Evolutionary conservation across 2,113 vertebrate genomes (phyloP).

Genomic region (Taurulus bubalis): DNA sequence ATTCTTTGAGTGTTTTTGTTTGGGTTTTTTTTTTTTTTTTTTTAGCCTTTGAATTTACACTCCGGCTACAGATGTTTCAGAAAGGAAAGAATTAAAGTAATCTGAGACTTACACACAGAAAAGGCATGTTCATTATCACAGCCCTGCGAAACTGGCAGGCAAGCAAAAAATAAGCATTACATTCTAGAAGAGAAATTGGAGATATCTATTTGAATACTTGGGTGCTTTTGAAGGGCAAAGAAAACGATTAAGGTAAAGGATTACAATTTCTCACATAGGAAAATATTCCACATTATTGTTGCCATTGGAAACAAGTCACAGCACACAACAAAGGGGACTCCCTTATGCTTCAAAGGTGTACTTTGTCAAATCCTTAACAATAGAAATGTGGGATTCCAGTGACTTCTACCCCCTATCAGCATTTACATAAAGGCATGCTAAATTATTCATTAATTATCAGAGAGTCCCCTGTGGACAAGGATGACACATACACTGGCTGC

Average conservation of each 20-base stretch:
- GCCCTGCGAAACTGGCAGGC: conserved; percentile 80
- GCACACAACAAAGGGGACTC: conserved; percentile 57
- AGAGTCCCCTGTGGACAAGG: conserved; percentile 75
- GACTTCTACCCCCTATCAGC: conserved; percentile 75
- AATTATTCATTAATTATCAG: conserved; percentile 86
- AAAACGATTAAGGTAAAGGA: conserved; percentile 26
- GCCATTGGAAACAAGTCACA: conserved; percentile 46
- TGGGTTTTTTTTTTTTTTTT: conserved; percentile 12
- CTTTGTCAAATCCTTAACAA: conserved; percentile 73
- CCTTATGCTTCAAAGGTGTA: conserved; percentile 53
- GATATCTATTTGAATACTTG: conserved; percentile 22
- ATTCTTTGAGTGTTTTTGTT: conserved; percentile 33
- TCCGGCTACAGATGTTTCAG: conserved; percentile 67
- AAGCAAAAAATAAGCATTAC: conserved; percentile 83
- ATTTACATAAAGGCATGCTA: conserved; percentile 84
- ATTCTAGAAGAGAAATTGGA: conserved; percentile 85
- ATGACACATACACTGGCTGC: conserved; percentile 80
- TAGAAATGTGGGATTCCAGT: conserved; percentile 67
- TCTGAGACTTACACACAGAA: conserved; percentile 81
- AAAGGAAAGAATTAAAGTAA: conserved; percentile 82
- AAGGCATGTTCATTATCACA: conserved; percentile 82
- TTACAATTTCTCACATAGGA: conserved; percentile 21
- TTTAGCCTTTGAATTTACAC: conserved; percentile 39
- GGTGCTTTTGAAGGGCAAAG: conserved; percentile 13
- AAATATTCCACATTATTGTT: conserved; percentile 47